Evolutionary conservation across 2,113 vertebrate genomes (phyloP).

Genomic region (Amphiprion ocellaris): DNA sequence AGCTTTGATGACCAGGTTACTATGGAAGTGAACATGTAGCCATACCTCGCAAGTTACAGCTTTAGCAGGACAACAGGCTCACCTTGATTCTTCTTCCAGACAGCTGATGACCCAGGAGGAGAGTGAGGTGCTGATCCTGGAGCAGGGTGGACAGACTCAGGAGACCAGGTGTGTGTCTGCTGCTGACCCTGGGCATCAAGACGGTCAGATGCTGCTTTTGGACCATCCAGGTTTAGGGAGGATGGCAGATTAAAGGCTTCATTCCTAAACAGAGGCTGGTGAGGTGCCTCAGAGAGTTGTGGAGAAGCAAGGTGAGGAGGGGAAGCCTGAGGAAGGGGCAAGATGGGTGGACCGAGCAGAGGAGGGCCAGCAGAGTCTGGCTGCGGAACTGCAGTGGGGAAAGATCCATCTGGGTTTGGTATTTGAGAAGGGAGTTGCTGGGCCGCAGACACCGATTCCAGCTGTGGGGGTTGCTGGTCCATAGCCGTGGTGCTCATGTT

Average conservation of each 20-base stretch:
- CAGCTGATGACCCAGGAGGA: conserved; percentile 81
- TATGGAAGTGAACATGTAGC: too few relatives aligned
- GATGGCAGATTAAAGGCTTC: not conserved
- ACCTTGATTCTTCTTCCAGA: conserved; percentile 96
- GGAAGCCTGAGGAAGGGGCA: conserved; percentile 2
- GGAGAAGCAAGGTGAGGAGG: not conserved
- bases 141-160: conserved; percentile 70
- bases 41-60: too few relatives aligned
- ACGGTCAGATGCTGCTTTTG: not conserved
- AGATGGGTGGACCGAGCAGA: not conserved
- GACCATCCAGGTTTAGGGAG: not conserved
- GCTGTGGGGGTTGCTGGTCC: conserved; percentile 2
- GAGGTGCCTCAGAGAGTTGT: conserved; percentile 26
- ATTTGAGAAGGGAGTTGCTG: conserved; percentile 2
- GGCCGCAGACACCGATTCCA: not conserved
- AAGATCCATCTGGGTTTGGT: not conserved
- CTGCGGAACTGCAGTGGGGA: not conserved
- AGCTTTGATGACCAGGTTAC: too few relatives aligned
- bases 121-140: conserved; percentile 78
- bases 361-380: not conserved
- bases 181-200: conserved; percentile 27
- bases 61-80: conserved; percentile 36
- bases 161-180: conserved; percentile 74
- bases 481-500: not conserved
- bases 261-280: not conserved